phyloP scores from a whole-genome alignment of 2,888 invertebrate genomes.

The Colostygia pectinataria region DNA sequence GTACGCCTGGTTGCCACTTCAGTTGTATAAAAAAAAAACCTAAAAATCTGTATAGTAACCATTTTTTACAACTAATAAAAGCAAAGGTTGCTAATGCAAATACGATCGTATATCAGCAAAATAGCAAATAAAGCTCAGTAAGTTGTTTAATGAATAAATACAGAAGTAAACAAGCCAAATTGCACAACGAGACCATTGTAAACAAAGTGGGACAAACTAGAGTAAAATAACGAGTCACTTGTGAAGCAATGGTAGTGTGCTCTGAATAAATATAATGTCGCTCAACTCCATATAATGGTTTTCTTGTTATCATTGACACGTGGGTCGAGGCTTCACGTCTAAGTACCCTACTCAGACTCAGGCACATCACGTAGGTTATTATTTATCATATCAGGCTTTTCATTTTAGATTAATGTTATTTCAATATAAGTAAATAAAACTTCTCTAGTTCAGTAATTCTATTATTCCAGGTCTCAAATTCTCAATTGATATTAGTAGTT shows the following conservation, averaged over 20 bases:
- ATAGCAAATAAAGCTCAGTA: constrained; percentile 9
- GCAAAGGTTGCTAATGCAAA: too few species aligned
- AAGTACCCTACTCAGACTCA: constrained; percentile 19
- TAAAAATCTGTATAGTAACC: too few species aligned
- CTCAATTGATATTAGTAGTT: too few species aligned
- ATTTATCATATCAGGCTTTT: too few species aligned
- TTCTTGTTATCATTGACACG: constrained; percentile 57
- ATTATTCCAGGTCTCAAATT: too few species aligned
- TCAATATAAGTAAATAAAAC: too few species aligned
- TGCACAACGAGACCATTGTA: constrained; percentile 48
- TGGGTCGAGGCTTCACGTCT: constrained; percentile 40
- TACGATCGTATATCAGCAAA: too few species aligned
- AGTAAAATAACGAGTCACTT: constrained; percentile 62
- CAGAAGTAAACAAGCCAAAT: constrained; percentile 38
- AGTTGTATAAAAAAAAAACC: too few species aligned
- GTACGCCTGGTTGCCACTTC: too few species aligned
- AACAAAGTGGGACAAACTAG: constrained; percentile 61
- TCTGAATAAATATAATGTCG: constrained; percentile 61
- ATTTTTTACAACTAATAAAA: too few species aligned
- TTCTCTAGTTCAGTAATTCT: too few species aligned
- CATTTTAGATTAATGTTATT: too few species aligned
- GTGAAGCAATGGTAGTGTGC: constrained; percentile 62
- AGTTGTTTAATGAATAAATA: constrained; percentile 30
- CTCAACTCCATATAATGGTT: constrained; percentile 49
- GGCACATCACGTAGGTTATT: constrained; percentile 17